Base-by-base conservation (phyloP, 2,113 vertebrate species). In the Condylura cristata region DNA sequence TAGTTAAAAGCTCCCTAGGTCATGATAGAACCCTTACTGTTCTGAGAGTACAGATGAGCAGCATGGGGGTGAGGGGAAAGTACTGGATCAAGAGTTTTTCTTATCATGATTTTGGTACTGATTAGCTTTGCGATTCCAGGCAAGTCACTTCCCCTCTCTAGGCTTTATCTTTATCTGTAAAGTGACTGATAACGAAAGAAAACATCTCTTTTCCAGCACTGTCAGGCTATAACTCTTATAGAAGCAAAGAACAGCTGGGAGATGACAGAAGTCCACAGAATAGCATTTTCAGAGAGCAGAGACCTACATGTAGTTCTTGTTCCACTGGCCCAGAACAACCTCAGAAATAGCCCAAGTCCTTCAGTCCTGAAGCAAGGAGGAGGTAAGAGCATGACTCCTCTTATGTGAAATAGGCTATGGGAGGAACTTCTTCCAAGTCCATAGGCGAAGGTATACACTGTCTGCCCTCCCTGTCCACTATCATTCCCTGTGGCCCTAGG, bases 231-330 rank as follows among this genome's bases (percentile, higher is more conserved):
- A 90, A 70, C 8, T 84, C 51, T 76, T 8, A 71, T 28, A 2
- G 46, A 74, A 37, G 32, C 14, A 75, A 83, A 72, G 46, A 79
- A 72, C 11, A 84, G 58, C 37, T 41, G 30, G 22, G 4, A 30
- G 34, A 51, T 22, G 28, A 26, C 2, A 13, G 80, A 91, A 93
- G 48, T 16, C 72, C 56, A 41, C 8, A 3, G 32, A 85, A n/a
- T 2, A 75, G 26, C 13, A 68, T 72, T 95, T 83, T 63, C 66
- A 95, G 53, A 93, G 34, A 46, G 2, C 22, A 46, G 44, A 87
- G 10, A 90, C 30, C 30, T 30, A 18, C 22, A n/a, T 71, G 8
- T 26, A 68, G 9, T 18, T 46, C 20, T 58, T 13, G 37, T 65
- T 65, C 30, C 12, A 81, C 53, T 51, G 41, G 32, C 6, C 6